Percentiles rank a stretch among this genome's conserved stretches.
Conservation (phyloP, 2,797 vertebrate genomes). For the Huso huso region DNA sequence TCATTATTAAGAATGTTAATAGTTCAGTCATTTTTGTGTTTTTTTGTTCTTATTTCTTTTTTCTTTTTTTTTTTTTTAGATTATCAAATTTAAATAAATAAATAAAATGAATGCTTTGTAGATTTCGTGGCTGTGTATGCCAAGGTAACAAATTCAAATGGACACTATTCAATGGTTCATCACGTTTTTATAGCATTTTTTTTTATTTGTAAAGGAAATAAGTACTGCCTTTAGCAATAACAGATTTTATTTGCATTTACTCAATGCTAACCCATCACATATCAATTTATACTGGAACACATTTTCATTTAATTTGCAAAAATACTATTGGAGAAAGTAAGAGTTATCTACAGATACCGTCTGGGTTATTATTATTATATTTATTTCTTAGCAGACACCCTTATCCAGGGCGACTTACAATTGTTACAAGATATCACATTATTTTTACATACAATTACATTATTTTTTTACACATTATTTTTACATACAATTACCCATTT, state of each 20-base stretch:
- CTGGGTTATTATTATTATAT: no score
- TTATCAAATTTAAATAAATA: neutral
- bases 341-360: no score
- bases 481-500: no score
- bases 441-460: no score
- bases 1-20: constrained; percentile 44
- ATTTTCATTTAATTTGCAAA: neutral
- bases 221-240: constrained; percentile 24
- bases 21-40: constrained; percentile 32
- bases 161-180: constrained; percentile 18
- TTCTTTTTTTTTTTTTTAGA: neutral
- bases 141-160: constrained; percentile 24
- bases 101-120: constrained; percentile 1
- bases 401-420: no score
- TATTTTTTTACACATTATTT: no score
- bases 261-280: neutral
- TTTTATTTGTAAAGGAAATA: constrained; percentile 15
- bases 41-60: neutral
- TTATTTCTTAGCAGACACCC: no score
- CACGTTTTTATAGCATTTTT: constrained; percentile 20
- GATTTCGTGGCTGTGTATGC: constrained; percentile 4
- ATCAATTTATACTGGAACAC: neutral
- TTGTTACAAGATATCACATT: no score
- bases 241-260: neutral
- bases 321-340: no score